These are phyloP conservation scores for Diacarnus erythraeanus DNA, from an alignment of 37 sponge, comb jelly and placozoan genomes.

Conservation along the genomic window DNA sequence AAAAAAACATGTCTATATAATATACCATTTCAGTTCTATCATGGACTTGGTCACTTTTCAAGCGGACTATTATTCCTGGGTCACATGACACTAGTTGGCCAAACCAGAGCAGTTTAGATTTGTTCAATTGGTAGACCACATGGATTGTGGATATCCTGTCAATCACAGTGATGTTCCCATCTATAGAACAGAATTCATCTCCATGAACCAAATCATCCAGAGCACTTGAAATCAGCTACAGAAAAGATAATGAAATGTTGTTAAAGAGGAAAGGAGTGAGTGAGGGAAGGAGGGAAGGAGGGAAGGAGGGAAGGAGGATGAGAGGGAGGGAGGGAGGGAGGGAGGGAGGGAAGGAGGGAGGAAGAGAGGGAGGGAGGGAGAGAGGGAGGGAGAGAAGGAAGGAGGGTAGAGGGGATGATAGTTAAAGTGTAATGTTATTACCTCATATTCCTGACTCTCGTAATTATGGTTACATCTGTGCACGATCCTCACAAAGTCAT, in stretches of 20 bases:
- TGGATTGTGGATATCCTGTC: conserved; percentile 52
- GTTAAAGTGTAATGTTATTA: too few species aligned
- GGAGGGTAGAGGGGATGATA: conserved; percentile 19
- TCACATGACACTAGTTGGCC: conserved; percentile 26
- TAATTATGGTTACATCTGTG: conserved; percentile 37
- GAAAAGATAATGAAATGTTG: background rate
- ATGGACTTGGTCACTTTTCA: background rate
- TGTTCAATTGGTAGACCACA: conserved; percentile 30
- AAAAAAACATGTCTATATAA: background rate
- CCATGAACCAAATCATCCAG: conserved; percentile 23
- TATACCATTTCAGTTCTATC: conserved; percentile 13
- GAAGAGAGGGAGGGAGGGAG: conserved; percentile 57
- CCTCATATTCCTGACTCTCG: conserved; percentile 37
- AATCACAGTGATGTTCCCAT: conserved; percentile 38
- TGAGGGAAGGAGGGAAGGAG: conserved; percentile 47
- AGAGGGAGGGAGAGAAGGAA: conserved; percentile 55
- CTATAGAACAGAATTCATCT: conserved; percentile 27
- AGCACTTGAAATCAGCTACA: conserved; percentile 6
- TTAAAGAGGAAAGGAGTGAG: conserved; percentile 17
- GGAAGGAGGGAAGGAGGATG: conserved; percentile 50
- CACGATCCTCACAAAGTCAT: conserved; percentile 64
- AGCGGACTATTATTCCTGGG: conserved; percentile 34
- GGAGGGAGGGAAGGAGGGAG: conserved; percentile 54
- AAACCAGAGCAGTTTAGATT: conserved; percentile 57
- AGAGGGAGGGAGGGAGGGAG: conserved; percentile 47